Percentiles rank a stretch among this genome's conserved stretches.
Evolutionary conservation across 2,797 vertebrate species (phyloP).

Genomic region (Orientallactaga sibirica): DNA sequence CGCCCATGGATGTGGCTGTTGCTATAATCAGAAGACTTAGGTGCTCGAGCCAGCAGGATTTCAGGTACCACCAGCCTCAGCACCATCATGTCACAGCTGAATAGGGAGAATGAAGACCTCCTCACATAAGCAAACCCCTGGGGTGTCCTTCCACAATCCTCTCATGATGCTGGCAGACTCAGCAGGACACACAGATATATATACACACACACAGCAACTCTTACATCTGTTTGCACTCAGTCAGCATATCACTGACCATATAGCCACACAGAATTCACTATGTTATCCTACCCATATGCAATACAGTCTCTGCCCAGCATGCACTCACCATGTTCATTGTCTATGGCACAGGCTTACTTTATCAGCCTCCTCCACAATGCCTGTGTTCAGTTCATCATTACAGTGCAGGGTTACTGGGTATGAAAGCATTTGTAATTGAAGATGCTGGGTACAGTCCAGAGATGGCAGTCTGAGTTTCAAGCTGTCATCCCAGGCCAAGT

Average conservation of each 20-base stretch:
- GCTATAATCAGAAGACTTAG: background rate
- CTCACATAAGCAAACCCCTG: background rate
- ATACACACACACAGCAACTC: background rate
- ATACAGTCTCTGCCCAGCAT: background rate
- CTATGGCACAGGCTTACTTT: background rate
- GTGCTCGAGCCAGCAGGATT: too few species aligned
- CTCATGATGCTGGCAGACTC: background rate
- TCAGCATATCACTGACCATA: background rate
- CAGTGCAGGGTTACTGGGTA: background rate
- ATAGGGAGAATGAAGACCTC: background rate
- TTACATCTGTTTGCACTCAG: background rate
- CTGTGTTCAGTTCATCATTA: background rate
- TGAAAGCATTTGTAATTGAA: background rate
- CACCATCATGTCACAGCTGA: background rate
- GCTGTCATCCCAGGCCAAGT: background rate
- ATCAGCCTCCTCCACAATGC: background rate
- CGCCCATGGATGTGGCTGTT: background rate
- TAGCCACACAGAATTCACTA: background rate
- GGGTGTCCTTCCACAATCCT: background rate
- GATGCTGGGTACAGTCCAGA: background rate
- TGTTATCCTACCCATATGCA: background rate
- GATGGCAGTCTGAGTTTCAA: background rate
- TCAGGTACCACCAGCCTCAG: background rate
- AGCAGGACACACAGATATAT: accelerated
- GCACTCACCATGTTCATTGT: background rate